These are phyloP conservation scores for Pollenia labialis DNA, from an alignment of 2,888 invertebrate species.

Conservation along the genomic window DNA sequence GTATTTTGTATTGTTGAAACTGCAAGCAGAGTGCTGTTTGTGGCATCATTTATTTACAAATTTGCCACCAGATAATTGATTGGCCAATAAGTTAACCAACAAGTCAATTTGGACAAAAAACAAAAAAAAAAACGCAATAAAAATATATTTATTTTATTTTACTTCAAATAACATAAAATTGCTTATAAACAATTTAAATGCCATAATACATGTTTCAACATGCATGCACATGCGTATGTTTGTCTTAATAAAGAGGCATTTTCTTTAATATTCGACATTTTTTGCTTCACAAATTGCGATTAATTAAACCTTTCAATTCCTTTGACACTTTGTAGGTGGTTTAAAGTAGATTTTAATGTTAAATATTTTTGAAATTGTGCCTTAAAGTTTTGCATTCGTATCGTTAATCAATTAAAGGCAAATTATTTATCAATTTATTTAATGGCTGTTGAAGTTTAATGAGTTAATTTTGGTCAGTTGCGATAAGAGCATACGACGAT, in stretches of 20 bases:
- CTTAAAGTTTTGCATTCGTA: neutral
- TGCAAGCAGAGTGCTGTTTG: neutral
- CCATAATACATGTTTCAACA: too few relatives aligned
- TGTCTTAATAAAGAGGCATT: neutral
- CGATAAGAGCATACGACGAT: too few relatives aligned
- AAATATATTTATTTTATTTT: constrained; percentile 18
- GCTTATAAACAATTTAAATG: constrained; percentile 9
- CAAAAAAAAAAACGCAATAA: neutral
- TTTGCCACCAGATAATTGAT: constrained; percentile 56
- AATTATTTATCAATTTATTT: constrained; percentile 36
- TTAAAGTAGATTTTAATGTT: constrained; percentile 39
- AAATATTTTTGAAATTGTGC: neutral
- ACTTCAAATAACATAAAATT: constrained; percentile 2
- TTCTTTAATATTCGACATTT: neutral
- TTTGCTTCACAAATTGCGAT: neutral
- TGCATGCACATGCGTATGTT: neutral
- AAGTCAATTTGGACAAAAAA: neutral
- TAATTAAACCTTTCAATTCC: constrained; percentile 26
- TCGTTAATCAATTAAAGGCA: constrained; percentile 6
- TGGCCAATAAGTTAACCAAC: constrained; percentile 21
- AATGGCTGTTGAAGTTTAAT: constrained; percentile 30
- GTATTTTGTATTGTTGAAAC: too few relatives aligned
- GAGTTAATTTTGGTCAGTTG: neutral
- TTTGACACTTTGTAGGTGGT: constrained; percentile 41
- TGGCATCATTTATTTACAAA: constrained; percentile 33